Base-by-base conservation (phyloP, 2,113 vertebrate genomes). In the Laterallus jamaicensis region DNA sequence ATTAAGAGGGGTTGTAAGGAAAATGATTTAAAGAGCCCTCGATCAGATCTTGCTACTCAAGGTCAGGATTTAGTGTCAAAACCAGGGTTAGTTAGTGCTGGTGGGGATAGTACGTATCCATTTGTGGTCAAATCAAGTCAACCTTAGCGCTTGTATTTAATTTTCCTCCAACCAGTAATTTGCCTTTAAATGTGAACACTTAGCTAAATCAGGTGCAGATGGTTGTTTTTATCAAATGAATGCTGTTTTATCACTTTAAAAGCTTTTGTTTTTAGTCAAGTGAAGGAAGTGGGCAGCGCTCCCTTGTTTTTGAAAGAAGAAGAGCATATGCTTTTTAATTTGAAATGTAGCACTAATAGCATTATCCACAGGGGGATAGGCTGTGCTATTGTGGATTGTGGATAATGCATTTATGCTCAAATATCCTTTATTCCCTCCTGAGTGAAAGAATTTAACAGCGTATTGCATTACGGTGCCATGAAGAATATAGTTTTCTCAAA, bases 301-400 rank as follows among this genome's bases (percentile, higher is more conserved):
- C 87, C 75, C 78, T 96, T 94, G 80, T 66, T 92, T 95, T 96
- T 78, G 85, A 97, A 78, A 94, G 92, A 96, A 90, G 93, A 96
- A 92, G 95, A 98, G 93, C 97, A 97, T 98, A 97, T 97, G 97
- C 97, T 98, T 98, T 97, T 98, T 97, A 97, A 98, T 98, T 98
- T 98, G 97, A 98, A 97, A 97, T 96, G 91, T 93, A 96, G 94
- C 97, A 97, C 97, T 97, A 98, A 98, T 97, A 96, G 95, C 87
- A 95, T 97, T 97, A 97, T 98, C 97, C 96, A 90, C 95, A n/a
- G 85, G 96, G 96, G 97, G 96, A 95, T 92, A 87, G 97, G 85
- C 97, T 96, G 83, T n/a, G 28, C 91, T 95, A 91, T 84, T 96
- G 91, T 96, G 96, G 97, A 96, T 96, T 96, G 95, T 94, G 95